Percentiles rank a stretch among this genome's conserved stretches.
Conservation (phyloP, 1,140 invertebrate genomes). For the Drepana arcuata region DNA sequence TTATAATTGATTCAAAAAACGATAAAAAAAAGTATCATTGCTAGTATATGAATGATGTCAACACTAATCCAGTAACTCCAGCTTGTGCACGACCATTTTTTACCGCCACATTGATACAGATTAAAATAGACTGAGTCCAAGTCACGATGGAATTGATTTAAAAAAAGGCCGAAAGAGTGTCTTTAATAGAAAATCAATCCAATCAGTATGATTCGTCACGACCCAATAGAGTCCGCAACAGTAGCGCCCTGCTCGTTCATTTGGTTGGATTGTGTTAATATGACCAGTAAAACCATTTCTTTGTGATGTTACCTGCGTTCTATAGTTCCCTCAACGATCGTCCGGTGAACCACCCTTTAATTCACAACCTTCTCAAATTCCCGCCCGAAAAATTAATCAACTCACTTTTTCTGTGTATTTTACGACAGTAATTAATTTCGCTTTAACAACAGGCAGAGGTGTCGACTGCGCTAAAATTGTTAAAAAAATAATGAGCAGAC, state of each 20-base stretch:
- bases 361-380: conserved; percentile 54
- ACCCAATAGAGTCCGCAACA: conserved; percentile 26
- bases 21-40: no score
- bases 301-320: not conserved
- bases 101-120: conserved; percentile 17
- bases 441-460: conserved; percentile 39
- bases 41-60: no score
- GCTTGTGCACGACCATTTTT: no score
- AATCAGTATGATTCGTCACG: conserved; percentile 47
- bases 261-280: conserved; percentile 5
- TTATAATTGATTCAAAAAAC: no score
- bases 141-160: conserved; percentile 45
- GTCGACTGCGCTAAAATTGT: conserved; percentile 44
- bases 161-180: conserved; percentile 33
- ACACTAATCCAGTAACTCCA: no score
- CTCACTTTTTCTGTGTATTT: conserved; percentile 33
- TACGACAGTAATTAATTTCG: conserved; percentile 49
- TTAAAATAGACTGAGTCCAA: conserved; percentile 30
- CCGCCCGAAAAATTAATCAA: conserved; percentile 34
- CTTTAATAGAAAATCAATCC: conserved; percentile 56
- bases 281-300: no score
- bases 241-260: conserved; percentile 12
- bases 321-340: conserved; percentile 12
- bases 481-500: conserved; percentile 35
- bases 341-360: conserved; percentile 30